These are phyloP conservation scores for Terebella lapidaria DNA, from an alignment of 2,888 invertebrate genomes.

Conservation along the genomic window DNA sequence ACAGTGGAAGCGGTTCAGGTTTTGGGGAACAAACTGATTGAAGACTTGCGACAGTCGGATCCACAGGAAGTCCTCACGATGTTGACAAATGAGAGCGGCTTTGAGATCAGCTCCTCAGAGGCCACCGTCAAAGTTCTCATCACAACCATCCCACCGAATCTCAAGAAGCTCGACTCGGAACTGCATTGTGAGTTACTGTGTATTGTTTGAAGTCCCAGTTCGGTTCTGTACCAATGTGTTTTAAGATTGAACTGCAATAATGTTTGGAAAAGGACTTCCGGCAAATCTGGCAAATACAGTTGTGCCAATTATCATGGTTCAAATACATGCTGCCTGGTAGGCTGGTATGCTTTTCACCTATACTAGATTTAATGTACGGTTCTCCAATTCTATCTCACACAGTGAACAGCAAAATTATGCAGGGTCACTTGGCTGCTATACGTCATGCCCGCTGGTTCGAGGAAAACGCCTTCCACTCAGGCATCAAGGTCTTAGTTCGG, in stretches of 20 bases:
- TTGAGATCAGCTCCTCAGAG: slow-evolving; percentile 78
- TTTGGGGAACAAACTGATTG: slow-evolving; percentile 53
- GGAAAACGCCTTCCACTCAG: slow-evolving; percentile 94
- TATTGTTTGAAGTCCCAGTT: background rate
- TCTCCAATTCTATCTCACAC: slow-evolving; percentile 14
- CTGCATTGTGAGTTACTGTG: slow-evolving; percentile 59
- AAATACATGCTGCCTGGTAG: background rate
- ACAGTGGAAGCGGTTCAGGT: slow-evolving; percentile 40
- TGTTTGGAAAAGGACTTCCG: no score
- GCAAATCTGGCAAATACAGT: no score
- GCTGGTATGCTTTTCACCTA: no score
- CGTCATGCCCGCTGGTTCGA: slow-evolving; percentile 97
- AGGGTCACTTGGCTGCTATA: slow-evolving; percentile 86
- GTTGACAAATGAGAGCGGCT: slow-evolving; percentile 68
- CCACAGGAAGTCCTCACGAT: slow-evolving; percentile 49
- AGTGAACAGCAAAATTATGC: slow-evolving; percentile 69
- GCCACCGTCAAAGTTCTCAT: slow-evolving; percentile 86
- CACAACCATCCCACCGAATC: slow-evolving; percentile 88
- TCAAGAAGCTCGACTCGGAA: slow-evolving; percentile 87
- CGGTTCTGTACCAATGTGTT: no score
- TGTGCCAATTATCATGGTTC: no score
- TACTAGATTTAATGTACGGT: no score
- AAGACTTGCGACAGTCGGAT: slow-evolving; percentile 61
- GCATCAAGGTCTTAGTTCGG: slow-evolving; percentile 89
- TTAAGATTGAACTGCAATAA: no score